Evolutionary conservation across 1,140 invertebrate species (phyloP).

Genomic region (Zaprionus nigranus): DNA sequence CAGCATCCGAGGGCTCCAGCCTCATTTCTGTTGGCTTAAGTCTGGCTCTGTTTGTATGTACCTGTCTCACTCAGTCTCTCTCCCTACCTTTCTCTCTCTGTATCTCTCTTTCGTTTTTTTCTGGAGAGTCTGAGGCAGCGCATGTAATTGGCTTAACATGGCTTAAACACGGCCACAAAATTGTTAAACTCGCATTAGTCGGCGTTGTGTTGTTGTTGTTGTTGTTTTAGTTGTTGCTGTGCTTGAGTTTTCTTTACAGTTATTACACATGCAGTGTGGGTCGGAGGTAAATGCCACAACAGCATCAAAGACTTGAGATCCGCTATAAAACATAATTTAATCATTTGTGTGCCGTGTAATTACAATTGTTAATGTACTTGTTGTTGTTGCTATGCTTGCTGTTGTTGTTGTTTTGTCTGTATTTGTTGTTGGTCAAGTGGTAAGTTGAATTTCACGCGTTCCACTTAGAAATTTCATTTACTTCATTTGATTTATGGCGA

Average conservation of each 20-base stretch:
- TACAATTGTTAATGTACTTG: constrained; percentile 49
- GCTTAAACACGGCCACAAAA: constrained; percentile 65
- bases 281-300: constrained; percentile 24
- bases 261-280: constrained; percentile 56
- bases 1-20: constrained; percentile 45
- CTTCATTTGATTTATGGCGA: constrained; percentile 66
- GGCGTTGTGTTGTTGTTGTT: constrained; percentile 14
- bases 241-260: constrained; percentile 62
- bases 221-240: constrained; percentile 20
- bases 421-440: constrained; percentile 45
- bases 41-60: not conserved
- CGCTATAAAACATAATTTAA: constrained; percentile 78
- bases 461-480: constrained; percentile 60
- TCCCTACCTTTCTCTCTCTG: not conserved
- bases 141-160: constrained; percentile 80
- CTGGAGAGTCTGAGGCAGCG: constrained; percentile 24
- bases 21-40: constrained; percentile 49
- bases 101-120: not conserved
- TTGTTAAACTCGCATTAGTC: constrained; percentile 73
- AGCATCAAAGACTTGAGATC: constrained; percentile 39
- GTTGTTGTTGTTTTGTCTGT: constrained; percentile 41
- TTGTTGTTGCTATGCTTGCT: not conserved
- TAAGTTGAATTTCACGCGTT: constrained; percentile 35
- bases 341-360: constrained; percentile 68
- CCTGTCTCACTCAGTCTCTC: not conserved